A percentile compares a stretch with the other conserved stretches of the same genome.
Evolutionary conservation across 2,797 vertebrate genomes (phyloP).

Genomic region (Acanthurus leucopareius): DNA sequence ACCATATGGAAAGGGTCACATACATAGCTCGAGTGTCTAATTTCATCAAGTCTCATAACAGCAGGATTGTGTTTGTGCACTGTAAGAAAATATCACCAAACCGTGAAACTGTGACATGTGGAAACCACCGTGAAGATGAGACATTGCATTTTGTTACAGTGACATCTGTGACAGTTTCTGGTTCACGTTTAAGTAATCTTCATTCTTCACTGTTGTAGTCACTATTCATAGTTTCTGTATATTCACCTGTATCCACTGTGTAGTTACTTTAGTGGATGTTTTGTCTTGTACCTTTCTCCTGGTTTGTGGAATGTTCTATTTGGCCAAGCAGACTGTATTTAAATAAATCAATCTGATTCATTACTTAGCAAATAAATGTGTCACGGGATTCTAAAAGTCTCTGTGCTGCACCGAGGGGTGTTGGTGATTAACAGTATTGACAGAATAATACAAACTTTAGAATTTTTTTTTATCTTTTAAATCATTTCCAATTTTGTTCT

Average conservation of each 20-base stretch:
- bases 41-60: conserved; percentile 24
- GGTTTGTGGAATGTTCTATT: not conserved
- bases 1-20: conserved; percentile 22
- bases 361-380: not conserved
- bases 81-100: not conserved
- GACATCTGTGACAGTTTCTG: conserved; percentile 10
- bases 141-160: not conserved
- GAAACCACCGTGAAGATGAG: not conserved
- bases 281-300: not conserved
- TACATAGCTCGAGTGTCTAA: conserved; percentile 1
- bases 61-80: conserved; percentile 3
- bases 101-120: conserved; percentile 7
- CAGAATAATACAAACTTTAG: too few species aligned
- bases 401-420: not conserved
- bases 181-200: conserved; percentile 1
- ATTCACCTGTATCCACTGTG: not conserved
- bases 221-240: not conserved
- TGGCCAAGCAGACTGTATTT: not conserved
- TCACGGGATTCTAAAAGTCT: not conserved
- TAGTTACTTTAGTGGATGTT: conserved; percentile 12
- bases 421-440: too few species aligned
- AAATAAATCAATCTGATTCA: not conserved
- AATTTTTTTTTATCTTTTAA: too few species aligned
- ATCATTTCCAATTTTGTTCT: too few species aligned
- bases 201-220: not conserved